phyloP scores from a whole-genome alignment of 2,797 vertebrate species.

The Cyprinella venusta region DNA sequence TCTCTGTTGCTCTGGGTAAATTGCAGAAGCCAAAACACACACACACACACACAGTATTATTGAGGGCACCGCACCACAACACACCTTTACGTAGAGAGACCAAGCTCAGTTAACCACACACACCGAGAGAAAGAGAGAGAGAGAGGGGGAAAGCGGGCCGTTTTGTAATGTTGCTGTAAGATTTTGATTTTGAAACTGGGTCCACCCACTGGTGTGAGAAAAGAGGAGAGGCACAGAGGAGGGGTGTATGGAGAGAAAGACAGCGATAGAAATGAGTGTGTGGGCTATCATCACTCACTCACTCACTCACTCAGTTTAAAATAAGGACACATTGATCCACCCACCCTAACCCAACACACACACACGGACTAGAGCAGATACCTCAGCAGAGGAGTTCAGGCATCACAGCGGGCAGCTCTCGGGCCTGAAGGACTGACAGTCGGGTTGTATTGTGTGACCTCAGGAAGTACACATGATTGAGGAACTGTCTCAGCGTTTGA shows the following conservation, averaged over 20 bases:
- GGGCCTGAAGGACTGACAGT: neutral
- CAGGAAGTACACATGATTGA: constrained; percentile 22
- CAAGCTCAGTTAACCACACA: neutral
- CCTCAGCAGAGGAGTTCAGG: constrained; percentile 47
- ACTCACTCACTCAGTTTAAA: constrained; percentile 76
- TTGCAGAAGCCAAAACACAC: constrained; percentile 56
- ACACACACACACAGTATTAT: constrained; percentile 25
- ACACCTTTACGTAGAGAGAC: neutral
- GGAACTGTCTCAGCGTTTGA: neutral
- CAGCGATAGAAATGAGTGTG: constrained; percentile 81
- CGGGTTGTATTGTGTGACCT: neutral
- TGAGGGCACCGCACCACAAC: constrained; percentile 18
- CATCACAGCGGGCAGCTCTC: neutral
- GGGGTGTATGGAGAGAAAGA: constrained; percentile 59
- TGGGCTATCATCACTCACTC: constrained; percentile 82
- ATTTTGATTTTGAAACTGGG: constrained; percentile 84
- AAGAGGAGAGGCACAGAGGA: constrained; percentile 70
- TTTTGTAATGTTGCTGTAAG: constrained; percentile 82
- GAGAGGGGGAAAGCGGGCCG: constrained; percentile 59
- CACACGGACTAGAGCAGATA: constrained; percentile 22
- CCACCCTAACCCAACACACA: constrained; percentile 74
- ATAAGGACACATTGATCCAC: constrained; percentile 81
- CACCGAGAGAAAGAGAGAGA: constrained; percentile 54
- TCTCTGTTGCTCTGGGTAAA: constrained; percentile 56
- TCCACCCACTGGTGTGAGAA: constrained; percentile 83